Percentiles rank a stretch among this genome's conserved stretches.
phyloP scores from a whole-genome alignment of 2,797 vertebrate species.

The Crenuchus spilurus region DNA sequence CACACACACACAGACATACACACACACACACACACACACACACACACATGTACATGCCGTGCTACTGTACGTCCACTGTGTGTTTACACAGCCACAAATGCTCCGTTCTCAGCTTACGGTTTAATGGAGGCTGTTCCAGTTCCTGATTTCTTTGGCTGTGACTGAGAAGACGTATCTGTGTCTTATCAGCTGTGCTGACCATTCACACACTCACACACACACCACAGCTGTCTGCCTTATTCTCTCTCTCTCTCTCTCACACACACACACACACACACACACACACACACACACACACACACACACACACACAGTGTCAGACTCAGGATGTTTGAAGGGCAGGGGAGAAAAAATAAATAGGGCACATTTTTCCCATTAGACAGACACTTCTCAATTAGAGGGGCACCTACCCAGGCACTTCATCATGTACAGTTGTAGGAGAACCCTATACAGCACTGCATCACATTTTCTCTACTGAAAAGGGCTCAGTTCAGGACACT shows the following conservation, averaged over 20 bases:
- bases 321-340: too few relatives aligned
- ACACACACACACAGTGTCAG: too few relatives aligned
- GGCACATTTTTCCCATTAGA: too few relatives aligned
- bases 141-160: slow-evolving; percentile 57
- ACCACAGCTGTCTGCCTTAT: too few relatives aligned
- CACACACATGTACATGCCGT: slow-evolving; percentile 12
- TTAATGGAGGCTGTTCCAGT: slow-evolving; percentile 40
- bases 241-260: too few relatives aligned
- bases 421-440: too few relatives aligned
- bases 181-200: slow-evolving; percentile 76
- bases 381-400: too few relatives aligned
- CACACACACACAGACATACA: slow-evolving; percentile 9
- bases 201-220: slow-evolving; percentile 59
- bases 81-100: slow-evolving; percentile 45
- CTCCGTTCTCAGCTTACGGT: slow-evolving; percentile 49
- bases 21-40: slow-evolving; percentile 10
- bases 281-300: slow-evolving; percentile 7
- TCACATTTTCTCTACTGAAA: too few relatives aligned
- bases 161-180: slow-evolving; percentile 58
- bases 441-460: too few relatives aligned
- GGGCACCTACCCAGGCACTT: too few relatives aligned
- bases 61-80: slow-evolving; percentile 42
- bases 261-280: slow-evolving; percentile 8
- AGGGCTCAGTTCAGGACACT: too few relatives aligned
- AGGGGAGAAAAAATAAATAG: too few relatives aligned